Conservation (phyloP, 2,797 vertebrate genomes). For the Toxotes lorentzi region DNA sequence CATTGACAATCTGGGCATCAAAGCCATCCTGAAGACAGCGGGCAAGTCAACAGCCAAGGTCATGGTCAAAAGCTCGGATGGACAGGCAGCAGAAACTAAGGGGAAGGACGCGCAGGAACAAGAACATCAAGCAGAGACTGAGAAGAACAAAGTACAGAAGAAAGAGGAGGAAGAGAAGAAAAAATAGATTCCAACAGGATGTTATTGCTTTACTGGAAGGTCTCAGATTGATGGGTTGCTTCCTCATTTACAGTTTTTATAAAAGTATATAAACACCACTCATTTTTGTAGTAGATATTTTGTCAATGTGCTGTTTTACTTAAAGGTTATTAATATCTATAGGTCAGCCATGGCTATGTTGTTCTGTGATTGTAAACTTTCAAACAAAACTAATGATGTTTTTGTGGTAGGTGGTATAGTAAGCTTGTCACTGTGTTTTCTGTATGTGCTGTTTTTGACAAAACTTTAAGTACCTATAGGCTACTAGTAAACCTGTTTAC, state of each 20-base stretch:
- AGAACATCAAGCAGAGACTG: conserved; percentile 14
- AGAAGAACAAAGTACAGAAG: conserved; percentile 26
- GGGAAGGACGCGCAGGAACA: conserved; percentile 19
- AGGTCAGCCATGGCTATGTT: neutral
- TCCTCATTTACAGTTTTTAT: neutral
- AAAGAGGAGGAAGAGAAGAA: conserved; percentile 42
- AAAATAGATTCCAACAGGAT: conserved; percentile 22
- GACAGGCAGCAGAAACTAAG: conserved; percentile 51
- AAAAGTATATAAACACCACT: neutral
- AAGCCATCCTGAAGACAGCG: conserved; percentile 88
- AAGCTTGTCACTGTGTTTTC: neutral
- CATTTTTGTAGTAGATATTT: neutral
- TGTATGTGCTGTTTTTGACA: neutral
- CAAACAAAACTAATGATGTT: neutral
- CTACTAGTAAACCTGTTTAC: neutral
- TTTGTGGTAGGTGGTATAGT: neutral
- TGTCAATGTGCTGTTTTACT: neutral
- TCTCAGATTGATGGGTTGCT: neutral
- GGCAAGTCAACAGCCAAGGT: conserved; percentile 87
- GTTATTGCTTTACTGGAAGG: neutral
- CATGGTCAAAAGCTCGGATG: conserved; percentile 74
- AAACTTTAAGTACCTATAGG: neutral
- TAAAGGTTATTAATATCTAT: neutral
- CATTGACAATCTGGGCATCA: conserved; percentile 90
- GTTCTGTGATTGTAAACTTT: neutral